Evolutionary conservation across 2,113 vertebrate species (phyloP).

Genomic region (Myiopsitta monachus): DNA sequence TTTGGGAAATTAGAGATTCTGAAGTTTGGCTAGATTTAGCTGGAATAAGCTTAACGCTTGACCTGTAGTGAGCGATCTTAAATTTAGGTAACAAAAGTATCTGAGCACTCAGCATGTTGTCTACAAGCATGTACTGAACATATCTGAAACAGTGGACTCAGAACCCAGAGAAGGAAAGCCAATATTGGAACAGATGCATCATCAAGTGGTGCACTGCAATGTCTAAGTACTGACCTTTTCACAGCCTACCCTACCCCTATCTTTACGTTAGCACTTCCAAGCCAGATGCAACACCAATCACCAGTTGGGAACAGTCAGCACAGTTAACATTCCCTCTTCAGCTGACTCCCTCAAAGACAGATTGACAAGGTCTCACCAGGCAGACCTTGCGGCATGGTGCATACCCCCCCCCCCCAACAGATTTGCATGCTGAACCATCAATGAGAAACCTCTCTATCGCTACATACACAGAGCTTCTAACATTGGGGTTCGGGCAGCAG

Average conservation of each 20-base stretch:
- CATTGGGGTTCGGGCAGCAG: not conserved
- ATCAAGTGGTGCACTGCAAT: not conserved
- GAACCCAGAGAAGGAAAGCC: not conserved
- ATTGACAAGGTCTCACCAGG: not conserved
- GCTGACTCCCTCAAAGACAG: not conserved
- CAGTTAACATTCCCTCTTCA: not conserved
- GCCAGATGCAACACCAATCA: not conserved
- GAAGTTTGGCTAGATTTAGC: not conserved
- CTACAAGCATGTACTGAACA: not conserved
- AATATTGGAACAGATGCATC: not conserved
- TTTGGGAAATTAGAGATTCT: not conserved
- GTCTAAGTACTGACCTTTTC: not conserved
- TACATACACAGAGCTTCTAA: rapidly evolving
- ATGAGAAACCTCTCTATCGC: rapidly evolving
- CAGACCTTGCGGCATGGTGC: rapidly evolving
- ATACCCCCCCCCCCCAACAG: rapidly evolving
- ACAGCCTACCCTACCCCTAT: not conserved
- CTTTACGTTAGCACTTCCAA: not conserved
- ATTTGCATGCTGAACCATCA: not conserved
- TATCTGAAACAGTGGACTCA: not conserved
- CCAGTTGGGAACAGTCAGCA: not conserved
- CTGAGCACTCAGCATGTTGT: not conserved
- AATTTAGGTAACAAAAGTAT: not conserved
- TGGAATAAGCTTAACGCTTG: not conserved
- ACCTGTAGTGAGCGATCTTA: not conserved